Base-by-base conservation (phyloP, 1,140 invertebrate genomes). In the Agrilus planipennis region DNA sequence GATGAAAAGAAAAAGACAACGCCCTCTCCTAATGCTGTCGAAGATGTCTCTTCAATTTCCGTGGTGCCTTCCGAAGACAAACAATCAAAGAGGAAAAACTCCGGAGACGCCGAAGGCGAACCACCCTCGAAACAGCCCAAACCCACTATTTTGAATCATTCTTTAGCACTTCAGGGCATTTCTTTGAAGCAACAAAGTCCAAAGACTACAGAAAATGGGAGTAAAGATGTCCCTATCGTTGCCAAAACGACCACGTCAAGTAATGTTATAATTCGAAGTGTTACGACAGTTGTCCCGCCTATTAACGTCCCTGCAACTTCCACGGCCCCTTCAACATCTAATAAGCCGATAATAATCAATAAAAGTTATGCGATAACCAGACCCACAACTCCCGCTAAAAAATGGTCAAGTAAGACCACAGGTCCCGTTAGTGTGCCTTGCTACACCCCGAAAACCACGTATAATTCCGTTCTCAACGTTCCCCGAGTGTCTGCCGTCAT, bases 141-240 rank as follows among this genome's bases (percentile, higher is more conserved):
- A 47, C 47, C 41, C 12, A 54, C 51, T 2, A 55, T 56, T 19
- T 37, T 52, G 12, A 60, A 57, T 28, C 55, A 60, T 32, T 46
- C 51, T 7, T 35, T 55, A n/a, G 60, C 53, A 9, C 49, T 69
- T 3, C 62, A 65, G 28, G 63, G 67, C 45, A 42, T 68, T 5
- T 62, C 67, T 0, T 63, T 55, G 25, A 67, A 60, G 44, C 54
- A 55, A 21, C 51, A 55, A 34, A n/a, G 52, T 25, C 34, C 10
- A 44, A 18, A 14, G 34, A 40, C 4, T 11, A 23, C 2, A 3
- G 34, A 36, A 36, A 36, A 14, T 23, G n/a, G n/a, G n/a, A n/a
- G n/a, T n/a, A n/a, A n/a, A n/a, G n/a, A n/a, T n/a, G n/a, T 18
- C 9, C 11, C 11, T 5, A 7, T n/a, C 11, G 15, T 12, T 12